phyloP scores from a whole-genome alignment of 2,113 vertebrate genomes.

The Silurus meridionalis region DNA sequence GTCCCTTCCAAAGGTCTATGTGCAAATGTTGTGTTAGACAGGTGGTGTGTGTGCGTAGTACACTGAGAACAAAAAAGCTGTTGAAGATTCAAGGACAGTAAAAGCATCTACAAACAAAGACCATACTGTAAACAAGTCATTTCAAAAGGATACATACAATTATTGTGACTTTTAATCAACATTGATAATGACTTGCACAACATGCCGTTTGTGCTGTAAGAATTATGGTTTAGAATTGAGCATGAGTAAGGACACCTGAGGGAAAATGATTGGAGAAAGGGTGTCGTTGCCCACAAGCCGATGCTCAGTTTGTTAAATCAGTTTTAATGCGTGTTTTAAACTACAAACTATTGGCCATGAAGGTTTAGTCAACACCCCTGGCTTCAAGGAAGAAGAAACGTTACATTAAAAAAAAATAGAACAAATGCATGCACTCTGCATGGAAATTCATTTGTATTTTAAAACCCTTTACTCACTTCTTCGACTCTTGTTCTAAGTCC shows the following conservation, averaged over 20 bases:
- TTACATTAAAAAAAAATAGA: not conserved
- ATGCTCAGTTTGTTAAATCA: not conserved
- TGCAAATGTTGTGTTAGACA: slow-evolving; percentile 16
- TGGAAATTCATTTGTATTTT: not conserved
- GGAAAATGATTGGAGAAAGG: not conserved
- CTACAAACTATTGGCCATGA: not conserved
- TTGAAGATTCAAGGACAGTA: slow-evolving; percentile 13
- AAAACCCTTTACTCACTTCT: slow-evolving; percentile 57
- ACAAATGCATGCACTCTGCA: not conserved
- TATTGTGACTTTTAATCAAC: not conserved
- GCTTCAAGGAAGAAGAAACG: not conserved
- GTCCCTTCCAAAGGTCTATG: not conserved
- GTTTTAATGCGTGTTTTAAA: not conserved
- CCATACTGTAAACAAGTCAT: not conserved
- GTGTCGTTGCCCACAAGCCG: not conserved
- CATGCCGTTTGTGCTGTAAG: not conserved
- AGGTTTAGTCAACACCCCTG: not conserved
- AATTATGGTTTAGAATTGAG: not conserved
- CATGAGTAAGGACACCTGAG: not conserved
- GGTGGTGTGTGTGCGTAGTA: slow-evolving; percentile 43
- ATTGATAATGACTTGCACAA: not conserved
- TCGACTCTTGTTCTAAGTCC: slow-evolving; percentile 62
- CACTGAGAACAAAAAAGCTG: not conserved
- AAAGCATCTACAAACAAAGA: not conserved
- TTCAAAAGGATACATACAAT: not conserved